These are phyloP conservation scores for Poecilobothrus nobilitatus DNA, from an alignment of 2,888 invertebrate species.

Conservation along the genomic window DNA sequence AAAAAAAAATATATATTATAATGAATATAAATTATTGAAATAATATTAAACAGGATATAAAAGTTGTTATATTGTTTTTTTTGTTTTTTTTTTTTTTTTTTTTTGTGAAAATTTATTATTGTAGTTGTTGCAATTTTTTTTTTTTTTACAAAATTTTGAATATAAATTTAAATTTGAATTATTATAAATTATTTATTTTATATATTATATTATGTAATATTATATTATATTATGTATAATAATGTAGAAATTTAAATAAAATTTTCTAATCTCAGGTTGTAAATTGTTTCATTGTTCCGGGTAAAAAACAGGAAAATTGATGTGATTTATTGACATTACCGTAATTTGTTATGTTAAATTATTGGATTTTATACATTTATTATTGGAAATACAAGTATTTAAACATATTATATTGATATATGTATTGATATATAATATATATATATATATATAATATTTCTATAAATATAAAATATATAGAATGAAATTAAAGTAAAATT, in stretches of 20 bases:
- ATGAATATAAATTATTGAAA: too few relatives aligned
- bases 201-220: background rate
- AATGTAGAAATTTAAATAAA: background rate
- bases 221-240: background rate
- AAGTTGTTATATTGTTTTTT: background rate
- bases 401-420: background rate
- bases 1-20: too few relatives aligned
- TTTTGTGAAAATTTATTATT: too few relatives aligned
- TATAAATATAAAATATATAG: background rate
- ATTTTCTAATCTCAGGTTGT: conserved; percentile 5
- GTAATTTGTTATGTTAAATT: conserved; percentile 9
- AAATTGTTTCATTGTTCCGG: conserved; percentile 6
- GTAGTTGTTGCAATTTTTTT: background rate
- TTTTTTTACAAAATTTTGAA: background rate
- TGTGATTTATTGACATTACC: conserved; percentile 8
- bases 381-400: background rate
- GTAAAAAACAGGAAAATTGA: conserved; percentile 2
- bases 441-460: background rate
- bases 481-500: too few relatives aligned
- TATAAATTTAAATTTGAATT: background rate
- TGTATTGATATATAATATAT: background rate
- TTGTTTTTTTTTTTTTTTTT: too few relatives aligned
- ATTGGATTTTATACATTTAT: conserved; percentile 6
- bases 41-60: background rate
- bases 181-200: background rate